Base-by-base conservation (phyloP, 2,888 invertebrate genomes). In the Tricholauxania praeusta region DNA sequence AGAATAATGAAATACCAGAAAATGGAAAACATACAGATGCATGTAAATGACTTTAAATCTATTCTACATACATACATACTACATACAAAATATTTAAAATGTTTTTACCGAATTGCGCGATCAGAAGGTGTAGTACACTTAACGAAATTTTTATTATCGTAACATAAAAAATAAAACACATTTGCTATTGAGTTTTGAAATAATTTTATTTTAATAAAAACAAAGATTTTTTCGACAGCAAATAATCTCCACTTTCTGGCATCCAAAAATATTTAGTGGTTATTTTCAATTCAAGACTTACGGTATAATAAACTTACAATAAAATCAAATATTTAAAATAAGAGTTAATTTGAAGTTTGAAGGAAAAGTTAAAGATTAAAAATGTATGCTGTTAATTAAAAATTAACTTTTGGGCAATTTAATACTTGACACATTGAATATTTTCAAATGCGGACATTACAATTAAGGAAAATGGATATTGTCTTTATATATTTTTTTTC, bases 211-310 rank as follows among this genome's bases (percentile, higher is more conserved):
- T 76, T 69, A 62, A 64, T 39, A 47, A 57, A 49, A 68, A 59
- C 32, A 52, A 55, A 73, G 67, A 76, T 78, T 32, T 73, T 65
- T 76, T 76, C 76, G 74, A 73, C 77, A 68, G 79, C 80, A 79
- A 82, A 84, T 81, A 82, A 80, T 81, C 78, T 84, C 81, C 83
- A 84, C 82, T 81, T 84, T 84, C 84, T 82, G 82, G 77, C 79
- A 79, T 81, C 39, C 52, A 70, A 62, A 22, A 48, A 39, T 14
- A 32, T 52, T 66, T 72, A 47, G 22, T 59, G 32, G 57, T 67
- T 59, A 74, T 53, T 73, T 68, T 60, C 28, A 28, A 4, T 28
- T 2, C 28, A 28, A 28, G 4, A 28, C 28, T 28, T 28, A 28
- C 4, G 28, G 28, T 1, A 19, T 74, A 74, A 68, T 74, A 68